These are phyloP conservation scores for Huso huso DNA, from an alignment of 2,797 vertebrate species.

Conservation along the genomic window DNA sequence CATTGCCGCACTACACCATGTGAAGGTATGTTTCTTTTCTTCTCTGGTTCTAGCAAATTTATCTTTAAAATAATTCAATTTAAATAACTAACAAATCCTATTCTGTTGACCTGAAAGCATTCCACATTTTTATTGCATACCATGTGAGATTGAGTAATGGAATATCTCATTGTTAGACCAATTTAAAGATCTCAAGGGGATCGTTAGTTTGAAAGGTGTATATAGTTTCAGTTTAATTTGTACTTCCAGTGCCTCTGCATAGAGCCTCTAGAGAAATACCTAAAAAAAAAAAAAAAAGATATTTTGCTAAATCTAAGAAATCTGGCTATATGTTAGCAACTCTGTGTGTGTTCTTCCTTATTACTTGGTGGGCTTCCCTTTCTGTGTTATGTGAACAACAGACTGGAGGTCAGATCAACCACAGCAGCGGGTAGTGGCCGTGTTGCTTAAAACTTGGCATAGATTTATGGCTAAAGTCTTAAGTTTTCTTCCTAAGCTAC, in stretches of 20 bases:
- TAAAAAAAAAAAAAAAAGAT: not conserved
- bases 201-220: constrained; percentile 25
- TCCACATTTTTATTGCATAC: constrained; percentile 15
- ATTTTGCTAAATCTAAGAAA: constrained; percentile 35
- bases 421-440: constrained; percentile 50
- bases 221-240: constrained; percentile 28
- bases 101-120: too few relatives aligned
- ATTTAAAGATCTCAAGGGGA: constrained; percentile 16
- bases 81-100: constrained; percentile 8
- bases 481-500: too few relatives aligned
- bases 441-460: constrained; percentile 39
- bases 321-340: constrained; percentile 49
- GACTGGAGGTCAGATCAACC: constrained; percentile 47
- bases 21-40: constrained; percentile 63
- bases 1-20: constrained; percentile 93
- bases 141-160: constrained; percentile 35
- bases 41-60: too few relatives aligned
- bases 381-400: constrained; percentile 18
- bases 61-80: not conserved
- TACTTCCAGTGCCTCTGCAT: constrained; percentile 34
- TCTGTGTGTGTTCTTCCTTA: constrained; percentile 46
- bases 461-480: constrained; percentile 40
- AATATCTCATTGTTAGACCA: constrained; percentile 24
- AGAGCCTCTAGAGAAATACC: constrained; percentile 27
- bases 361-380: constrained; percentile 53